phyloP scores from a whole-genome alignment of 2,888 invertebrate species.

The Lasioglossum villosulum region DNA sequence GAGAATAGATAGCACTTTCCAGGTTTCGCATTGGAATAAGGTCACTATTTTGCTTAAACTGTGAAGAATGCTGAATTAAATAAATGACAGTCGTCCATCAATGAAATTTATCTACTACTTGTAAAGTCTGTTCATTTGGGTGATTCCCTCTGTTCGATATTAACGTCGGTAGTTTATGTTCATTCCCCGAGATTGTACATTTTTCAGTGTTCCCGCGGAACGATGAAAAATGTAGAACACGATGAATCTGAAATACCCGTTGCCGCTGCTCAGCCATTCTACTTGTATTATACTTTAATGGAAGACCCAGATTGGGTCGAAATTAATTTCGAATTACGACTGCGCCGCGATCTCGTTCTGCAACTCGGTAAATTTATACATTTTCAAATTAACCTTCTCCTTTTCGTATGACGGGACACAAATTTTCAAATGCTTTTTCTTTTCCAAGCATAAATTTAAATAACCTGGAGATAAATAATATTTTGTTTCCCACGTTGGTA shows the following conservation, averaged over 20 bases:
- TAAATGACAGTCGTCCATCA: neutral
- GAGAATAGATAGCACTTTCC: neutral
- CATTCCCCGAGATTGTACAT: neutral
- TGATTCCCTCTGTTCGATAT: neutral
- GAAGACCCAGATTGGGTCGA: neutral
- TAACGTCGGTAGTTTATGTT: constrained; percentile 1
- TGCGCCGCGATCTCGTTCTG: neutral
- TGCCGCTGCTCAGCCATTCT: neutral
- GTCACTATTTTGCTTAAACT: neutral
- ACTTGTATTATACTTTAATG: neutral
- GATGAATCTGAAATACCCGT: neutral
- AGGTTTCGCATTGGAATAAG: neutral
- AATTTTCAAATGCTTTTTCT: neutral
- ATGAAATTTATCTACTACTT: neutral
- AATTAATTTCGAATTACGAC: neutral
- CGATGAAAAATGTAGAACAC: neutral
- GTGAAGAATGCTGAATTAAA: neutral
- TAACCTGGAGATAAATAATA: neutral
- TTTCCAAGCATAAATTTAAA: neutral
- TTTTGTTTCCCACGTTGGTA: neutral
- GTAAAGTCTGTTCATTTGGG: neutral
- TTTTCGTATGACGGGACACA: neutral
- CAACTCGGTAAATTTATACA: neutral
- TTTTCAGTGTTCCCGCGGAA: neutral
- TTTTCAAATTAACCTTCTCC: neutral